phyloP scores from a whole-genome alignment of 2,113 vertebrate genomes.

The Struthidea cinerea region DNA sequence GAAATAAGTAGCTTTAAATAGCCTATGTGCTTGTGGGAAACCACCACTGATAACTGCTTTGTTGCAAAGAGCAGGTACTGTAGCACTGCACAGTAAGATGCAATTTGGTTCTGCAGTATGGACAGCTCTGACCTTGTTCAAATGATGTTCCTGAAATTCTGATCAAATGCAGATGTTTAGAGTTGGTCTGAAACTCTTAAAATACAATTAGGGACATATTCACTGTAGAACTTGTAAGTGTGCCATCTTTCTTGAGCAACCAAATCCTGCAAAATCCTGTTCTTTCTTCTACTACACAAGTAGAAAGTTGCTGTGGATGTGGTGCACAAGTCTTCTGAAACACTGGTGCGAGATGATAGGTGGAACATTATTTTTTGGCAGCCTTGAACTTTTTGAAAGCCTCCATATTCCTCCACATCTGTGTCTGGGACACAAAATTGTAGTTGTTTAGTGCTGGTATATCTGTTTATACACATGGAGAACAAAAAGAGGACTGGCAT shows the following conservation, averaged over 20 bases:
- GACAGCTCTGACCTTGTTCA: background rate
- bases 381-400: background rate
- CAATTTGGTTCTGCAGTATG: background rate
- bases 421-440: conserved; percentile 45
- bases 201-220: background rate
- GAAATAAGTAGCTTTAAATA: background rate
- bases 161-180: background rate
- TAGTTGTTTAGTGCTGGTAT: conserved; percentile 61
- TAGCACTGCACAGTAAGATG: background rate
- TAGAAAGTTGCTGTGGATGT: background rate
- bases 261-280: background rate
- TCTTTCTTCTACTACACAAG: background rate
- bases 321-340: background rate
- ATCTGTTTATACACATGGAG: conserved; percentile 68
- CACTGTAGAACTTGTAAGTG: background rate
- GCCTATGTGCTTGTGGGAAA: background rate
- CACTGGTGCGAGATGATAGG: background rate
- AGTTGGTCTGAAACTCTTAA: background rate
- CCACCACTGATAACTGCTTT: background rate
- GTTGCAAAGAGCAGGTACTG: background rate
- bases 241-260: background rate
- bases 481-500: conserved; percentile 67
- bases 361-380: conserved; percentile 56
- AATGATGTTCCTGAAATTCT: background rate
- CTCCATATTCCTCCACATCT: conserved; percentile 56